Percentiles rank a stretch among this genome's conserved stretches.
phyloP scores from a whole-genome alignment of 2,113 vertebrate genomes.

The Eolophus roseicapilla region DNA sequence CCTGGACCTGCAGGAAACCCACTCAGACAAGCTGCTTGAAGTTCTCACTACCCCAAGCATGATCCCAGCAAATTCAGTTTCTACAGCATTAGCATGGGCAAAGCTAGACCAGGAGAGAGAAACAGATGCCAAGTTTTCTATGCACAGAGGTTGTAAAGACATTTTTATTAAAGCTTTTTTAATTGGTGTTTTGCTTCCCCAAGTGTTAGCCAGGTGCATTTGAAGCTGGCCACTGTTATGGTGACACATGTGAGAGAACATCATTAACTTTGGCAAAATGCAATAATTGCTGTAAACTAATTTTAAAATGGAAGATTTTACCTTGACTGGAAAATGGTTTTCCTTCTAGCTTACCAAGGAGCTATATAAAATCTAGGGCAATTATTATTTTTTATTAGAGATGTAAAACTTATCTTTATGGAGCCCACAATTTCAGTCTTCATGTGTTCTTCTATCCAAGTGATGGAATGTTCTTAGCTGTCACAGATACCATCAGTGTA shows the following conservation, averaged over 20 bases:
- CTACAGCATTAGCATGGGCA: not conserved
- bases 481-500: not conserved
- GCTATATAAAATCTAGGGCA: not conserved
- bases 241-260: too few relatives aligned
- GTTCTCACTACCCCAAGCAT: not conserved
- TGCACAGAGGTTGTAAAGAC: not conserved
- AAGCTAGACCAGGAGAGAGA: not conserved
- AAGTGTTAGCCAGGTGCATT: accelerated
- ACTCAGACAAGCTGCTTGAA: too few relatives aligned
- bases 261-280: not conserved
- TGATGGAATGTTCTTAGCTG: not conserved
- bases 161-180: not conserved
- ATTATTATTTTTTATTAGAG: not conserved
- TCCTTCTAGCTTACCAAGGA: not conserved
- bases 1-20: not conserved
- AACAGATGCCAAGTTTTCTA: not conserved
- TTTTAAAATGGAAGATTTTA: not conserved
- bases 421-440: not conserved
- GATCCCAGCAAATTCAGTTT: not conserved
- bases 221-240: not conserved
- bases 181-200: not conserved
- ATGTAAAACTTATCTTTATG: not conserved
- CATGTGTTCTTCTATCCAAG: not conserved
- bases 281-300: not conserved
- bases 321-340: not conserved